Conservation (phyloP, 2,888 invertebrate species). For the Acholoe squamosa region DNA sequence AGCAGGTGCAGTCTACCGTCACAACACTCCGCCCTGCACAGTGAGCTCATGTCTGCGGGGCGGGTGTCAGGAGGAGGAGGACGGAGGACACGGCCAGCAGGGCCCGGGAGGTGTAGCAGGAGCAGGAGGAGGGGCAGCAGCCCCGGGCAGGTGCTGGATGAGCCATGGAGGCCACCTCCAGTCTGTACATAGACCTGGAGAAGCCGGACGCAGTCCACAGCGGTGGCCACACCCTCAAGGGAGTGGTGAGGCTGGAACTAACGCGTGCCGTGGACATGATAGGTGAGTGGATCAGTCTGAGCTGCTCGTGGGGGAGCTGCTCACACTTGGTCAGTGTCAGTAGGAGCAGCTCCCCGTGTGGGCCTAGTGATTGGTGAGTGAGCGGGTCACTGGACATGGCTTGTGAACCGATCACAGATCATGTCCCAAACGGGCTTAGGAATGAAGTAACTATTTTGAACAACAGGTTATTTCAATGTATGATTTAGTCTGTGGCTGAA, state of each 20-base stretch:
- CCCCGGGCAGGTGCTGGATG: not conserved
- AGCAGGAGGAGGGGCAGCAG: slow-evolving; percentile 1
- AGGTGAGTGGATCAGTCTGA: not conserved
- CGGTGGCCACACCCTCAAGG: slow-evolving; percentile 30
- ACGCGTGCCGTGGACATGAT: not conserved
- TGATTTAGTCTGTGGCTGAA: too few species aligned
- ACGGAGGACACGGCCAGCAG: not conserved
- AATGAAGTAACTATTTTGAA: too few species aligned
- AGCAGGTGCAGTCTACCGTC: not conserved
- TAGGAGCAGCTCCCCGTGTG: too few species aligned
- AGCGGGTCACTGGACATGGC: too few species aligned
- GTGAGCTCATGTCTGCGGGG: slow-evolving; percentile 32
- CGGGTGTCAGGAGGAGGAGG: not conserved
- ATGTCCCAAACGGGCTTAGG: too few species aligned
- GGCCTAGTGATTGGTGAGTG: too few species aligned
- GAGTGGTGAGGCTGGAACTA: slow-evolving; percentile 51
- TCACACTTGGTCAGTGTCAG: not conserved
- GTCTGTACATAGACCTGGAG: slow-evolving; percentile 51
- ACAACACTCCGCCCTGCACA: not conserved
- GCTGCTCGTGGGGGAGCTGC: not conserved
- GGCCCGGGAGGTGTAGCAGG: not conserved
- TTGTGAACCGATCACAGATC: too few species aligned
- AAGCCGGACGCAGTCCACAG: slow-evolving; percentile 8
- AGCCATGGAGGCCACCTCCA: not conserved
- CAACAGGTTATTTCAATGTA: too few species aligned